Base-by-base conservation (phyloP, 2,888 invertebrate species). In the Drosophila macrospina region DNA sequence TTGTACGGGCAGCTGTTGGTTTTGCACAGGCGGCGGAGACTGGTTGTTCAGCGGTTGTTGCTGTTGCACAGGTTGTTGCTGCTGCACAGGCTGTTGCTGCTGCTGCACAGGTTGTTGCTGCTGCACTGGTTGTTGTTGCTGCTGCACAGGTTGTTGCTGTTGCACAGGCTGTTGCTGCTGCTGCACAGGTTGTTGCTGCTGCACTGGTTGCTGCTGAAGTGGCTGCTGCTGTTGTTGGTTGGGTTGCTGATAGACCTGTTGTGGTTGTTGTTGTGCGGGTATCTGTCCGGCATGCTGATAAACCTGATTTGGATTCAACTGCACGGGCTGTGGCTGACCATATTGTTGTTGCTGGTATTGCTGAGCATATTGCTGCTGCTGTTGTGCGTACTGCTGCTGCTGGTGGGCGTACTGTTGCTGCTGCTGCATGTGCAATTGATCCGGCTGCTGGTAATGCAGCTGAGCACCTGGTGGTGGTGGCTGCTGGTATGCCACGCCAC, bases 391-490 rank as follows among this genome's bases (percentile, higher is more conserved):
- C 55, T 89, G 89, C 20, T 87, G 83, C n/a, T 86, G 88, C 45
- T 89, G 79, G 51, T 90, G 89, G 4, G 78, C 81, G 60, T 90
- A 90, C 32, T 86, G 89, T 54, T 89, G 89, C 36, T 89, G 89
- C 52, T 89, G 78, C 55, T 90, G 90, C 15, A 78, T 61, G 47
- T 89, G 90, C 54, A 86, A 57, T n/a, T 86, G 79, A 26, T 84
- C 84, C 11, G 76, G 69, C 5, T 88, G 82, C n/a, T 86, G 85
- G 52, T 86, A 87, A 57, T 87, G 86, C 10, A 90, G 91, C 13
- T 64, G 74, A 16, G 66, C 74, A 11, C 85, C 89, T 4, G 69
- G 42, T 11, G 73, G 72, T 6, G 79, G 74, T 7, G 76, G 74
- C 4, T 76, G 74, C 13, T 88, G 88, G 63, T 90, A 82, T 10